phyloP scores from a whole-genome alignment of 2,888 invertebrate genomes.

The Apantesis nais region DNA sequence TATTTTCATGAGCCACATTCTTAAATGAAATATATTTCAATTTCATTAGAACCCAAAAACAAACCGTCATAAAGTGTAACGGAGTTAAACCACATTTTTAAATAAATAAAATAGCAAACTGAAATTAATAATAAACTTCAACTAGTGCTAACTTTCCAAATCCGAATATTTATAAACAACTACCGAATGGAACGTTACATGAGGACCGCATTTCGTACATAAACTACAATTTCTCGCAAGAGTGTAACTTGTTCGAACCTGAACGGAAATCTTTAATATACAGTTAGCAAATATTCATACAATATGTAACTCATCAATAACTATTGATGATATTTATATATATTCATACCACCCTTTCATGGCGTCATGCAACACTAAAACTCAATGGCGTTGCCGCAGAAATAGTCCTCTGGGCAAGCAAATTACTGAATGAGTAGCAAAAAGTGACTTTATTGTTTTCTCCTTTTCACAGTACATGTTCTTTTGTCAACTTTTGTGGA shows the following conservation, averaged over 20 bases:
- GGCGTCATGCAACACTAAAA: constrained; percentile 18
- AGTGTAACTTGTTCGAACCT: constrained; percentile 31
- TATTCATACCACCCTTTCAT: constrained; percentile 16
- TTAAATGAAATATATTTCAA: neutral
- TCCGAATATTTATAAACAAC: constrained; percentile 40
- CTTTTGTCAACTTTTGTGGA: no score
- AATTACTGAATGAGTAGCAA: constrained; percentile 24
- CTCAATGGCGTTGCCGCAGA: constrained; percentile 15
- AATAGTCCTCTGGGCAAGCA: constrained; percentile 18
- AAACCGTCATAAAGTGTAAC: neutral
- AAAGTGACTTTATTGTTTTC: constrained; percentile 19
- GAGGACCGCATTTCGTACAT: constrained; percentile 38
- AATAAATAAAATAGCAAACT: neutral
- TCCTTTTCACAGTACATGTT: neutral
- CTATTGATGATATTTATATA: no score
- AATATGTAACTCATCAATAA: constrained; percentile 24
- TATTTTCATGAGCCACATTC: no score
- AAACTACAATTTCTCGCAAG: constrained; percentile 38
- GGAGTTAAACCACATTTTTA: neutral
- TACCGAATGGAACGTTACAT: constrained; percentile 43
- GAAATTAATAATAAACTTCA: constrained; percentile 14
- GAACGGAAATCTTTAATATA: constrained; percentile 19
- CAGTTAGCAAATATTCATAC: neutral
- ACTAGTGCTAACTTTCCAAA: constrained; percentile 25
- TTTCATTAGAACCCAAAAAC: neutral